phyloP scores from a whole-genome alignment of 2,113 vertebrate species.

The Casuarius casuarius region DNA sequence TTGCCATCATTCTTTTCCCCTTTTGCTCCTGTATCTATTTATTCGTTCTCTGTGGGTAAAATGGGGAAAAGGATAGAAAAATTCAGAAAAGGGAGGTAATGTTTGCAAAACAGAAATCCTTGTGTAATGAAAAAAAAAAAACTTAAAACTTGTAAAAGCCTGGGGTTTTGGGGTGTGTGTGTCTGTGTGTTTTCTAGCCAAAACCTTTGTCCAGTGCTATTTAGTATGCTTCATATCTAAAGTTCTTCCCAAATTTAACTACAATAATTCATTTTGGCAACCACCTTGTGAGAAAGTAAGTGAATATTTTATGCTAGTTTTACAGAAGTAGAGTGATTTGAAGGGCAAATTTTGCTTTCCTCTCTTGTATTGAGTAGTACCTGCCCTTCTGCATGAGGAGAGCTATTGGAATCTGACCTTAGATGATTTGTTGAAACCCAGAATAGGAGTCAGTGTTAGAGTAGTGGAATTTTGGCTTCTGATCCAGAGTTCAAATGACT shows the following conservation, averaged over 20 bases:
- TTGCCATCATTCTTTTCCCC: background rate
- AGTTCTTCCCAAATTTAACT: background rate
- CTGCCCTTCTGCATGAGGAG: background rate
- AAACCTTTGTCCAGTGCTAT: background rate
- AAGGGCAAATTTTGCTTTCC: constrained; percentile 38
- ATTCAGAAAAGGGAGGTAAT: background rate
- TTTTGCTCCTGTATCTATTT: background rate
- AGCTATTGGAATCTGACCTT: constrained; percentile 16
- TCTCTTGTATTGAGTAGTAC: background rate
- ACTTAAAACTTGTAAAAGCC: background rate
- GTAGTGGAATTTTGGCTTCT: constrained; percentile 38
- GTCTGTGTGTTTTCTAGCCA: too few species aligned
- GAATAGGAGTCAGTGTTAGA: background rate
- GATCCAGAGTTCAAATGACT: constrained; percentile 47
- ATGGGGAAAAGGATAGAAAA: background rate
- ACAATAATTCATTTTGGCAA: background rate
- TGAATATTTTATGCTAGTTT: background rate
- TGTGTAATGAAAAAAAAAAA: background rate
- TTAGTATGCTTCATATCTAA: background rate
- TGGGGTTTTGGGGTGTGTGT: too few species aligned
- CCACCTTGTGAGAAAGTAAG: background rate
- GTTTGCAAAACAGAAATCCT: background rate
- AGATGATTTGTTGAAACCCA: constrained; percentile 33
- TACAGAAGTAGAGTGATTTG: background rate
- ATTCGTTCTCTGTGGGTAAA: background rate